phyloP scores from a whole-genome alignment of 2,797 vertebrate species.

The Hipposideros larvatus region DNA sequence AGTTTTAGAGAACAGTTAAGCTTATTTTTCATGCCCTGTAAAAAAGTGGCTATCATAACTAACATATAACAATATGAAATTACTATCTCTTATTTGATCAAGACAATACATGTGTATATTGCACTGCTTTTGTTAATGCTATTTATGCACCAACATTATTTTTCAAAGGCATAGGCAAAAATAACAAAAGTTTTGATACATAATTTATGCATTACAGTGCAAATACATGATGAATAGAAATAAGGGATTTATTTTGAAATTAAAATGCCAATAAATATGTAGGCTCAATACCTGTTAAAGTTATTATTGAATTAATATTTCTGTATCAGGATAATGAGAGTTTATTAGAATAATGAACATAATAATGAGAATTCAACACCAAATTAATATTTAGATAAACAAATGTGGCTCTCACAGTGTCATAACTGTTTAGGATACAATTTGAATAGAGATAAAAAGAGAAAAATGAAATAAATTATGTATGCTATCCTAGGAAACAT shows the following conservation, averaged over 20 bases:
- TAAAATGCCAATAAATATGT: background rate
- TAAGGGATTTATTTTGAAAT: background rate
- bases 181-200: background rate
- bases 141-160: background rate
- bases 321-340: background rate
- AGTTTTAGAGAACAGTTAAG: background rate
- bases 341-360: background rate
- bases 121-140: background rate
- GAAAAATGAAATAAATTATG: background rate
- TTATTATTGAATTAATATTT: background rate
- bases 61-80: background rate
- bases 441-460: background rate
- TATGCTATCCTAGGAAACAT: background rate
- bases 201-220: background rate
- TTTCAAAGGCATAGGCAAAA: background rate
- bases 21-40: background rate
- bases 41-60: background rate
- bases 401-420: background rate
- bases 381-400: background rate
- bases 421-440: background rate
- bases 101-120: background rate
- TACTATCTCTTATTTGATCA: background rate
- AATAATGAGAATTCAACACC: background rate
- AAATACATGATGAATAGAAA: background rate
- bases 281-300: background rate